phyloP scores from a whole-genome alignment of 2,888 invertebrate species.

The Cataglyphis rosenhaueri region DNA sequence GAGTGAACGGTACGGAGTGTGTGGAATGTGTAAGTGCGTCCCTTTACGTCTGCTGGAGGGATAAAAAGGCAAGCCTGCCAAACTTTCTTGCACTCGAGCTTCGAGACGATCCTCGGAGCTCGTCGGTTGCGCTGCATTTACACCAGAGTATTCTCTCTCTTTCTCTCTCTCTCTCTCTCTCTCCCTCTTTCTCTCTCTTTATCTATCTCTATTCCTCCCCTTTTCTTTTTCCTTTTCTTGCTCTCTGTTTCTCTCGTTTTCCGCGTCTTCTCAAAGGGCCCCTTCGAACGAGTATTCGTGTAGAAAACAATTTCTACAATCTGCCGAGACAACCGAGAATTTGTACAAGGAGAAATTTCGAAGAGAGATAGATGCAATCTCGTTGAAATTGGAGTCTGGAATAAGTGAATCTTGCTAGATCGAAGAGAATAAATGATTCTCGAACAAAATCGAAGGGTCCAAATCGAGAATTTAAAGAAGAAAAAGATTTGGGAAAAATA shows the following conservation, averaged over 20 bases:
- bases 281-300: constrained; percentile 26
- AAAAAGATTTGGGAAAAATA: constrained; percentile 5
- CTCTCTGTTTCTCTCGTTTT: constrained; percentile 34
- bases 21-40: constrained; percentile 70
- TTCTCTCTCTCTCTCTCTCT: constrained; percentile 12
- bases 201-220: constrained; percentile 19
- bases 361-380: constrained; percentile 41
- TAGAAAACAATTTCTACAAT: constrained; percentile 56
- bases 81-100: constrained; percentile 71
- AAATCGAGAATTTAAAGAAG: not conserved
- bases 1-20: constrained; percentile 52
- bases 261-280: constrained; percentile 36
- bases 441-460: not conserved
- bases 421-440: constrained; percentile 27
- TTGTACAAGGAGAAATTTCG: constrained; percentile 45
- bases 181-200: constrained; percentile 32
- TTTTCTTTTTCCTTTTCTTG: constrained; percentile 7
- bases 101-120: constrained; percentile 65
- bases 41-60: constrained; percentile 74
- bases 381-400: constrained; percentile 41
- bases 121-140: constrained; percentile 62
- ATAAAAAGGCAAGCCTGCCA: constrained; percentile 74
- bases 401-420: constrained; percentile 49
- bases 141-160: constrained; percentile 58
- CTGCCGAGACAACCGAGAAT: constrained; percentile 46